phyloP scores from a whole-genome alignment of 2,113 vertebrate genomes.

The Phylloscopus trochilus region DNA sequence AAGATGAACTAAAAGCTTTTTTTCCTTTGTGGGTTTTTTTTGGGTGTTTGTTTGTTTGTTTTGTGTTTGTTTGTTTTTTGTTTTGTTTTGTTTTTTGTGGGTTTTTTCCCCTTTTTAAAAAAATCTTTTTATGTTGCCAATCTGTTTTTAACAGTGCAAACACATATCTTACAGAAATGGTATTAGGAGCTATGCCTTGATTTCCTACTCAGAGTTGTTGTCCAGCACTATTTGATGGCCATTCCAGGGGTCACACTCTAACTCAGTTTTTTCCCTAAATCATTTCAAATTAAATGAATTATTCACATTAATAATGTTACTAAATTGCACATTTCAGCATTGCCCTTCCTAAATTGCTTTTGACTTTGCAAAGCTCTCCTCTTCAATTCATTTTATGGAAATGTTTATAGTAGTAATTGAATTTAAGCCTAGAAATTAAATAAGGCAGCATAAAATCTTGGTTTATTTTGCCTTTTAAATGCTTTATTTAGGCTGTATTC shows the following conservation, averaged over 20 bases:
- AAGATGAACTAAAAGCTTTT: not conserved
- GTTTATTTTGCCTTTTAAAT: slow-evolving; percentile 39
- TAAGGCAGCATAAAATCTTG: slow-evolving; percentile 42
- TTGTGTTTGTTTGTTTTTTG: rapidly evolving
- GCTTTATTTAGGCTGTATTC: not conserved
- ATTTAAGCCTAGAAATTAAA: slow-evolving; percentile 65
- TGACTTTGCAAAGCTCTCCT: slow-evolving; percentile 58
- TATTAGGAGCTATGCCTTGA: not conserved
- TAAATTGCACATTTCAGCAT: slow-evolving; percentile 33
- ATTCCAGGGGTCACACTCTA: not conserved
- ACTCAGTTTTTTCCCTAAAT: not conserved
- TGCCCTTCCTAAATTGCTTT: slow-evolving; percentile 66
- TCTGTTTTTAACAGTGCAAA: not conserved
- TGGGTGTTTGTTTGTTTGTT: no score
- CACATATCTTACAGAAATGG: not conserved
- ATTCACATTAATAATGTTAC: slow-evolving; percentile 58
- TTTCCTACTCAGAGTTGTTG: not conserved
- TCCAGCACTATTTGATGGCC: not conserved
- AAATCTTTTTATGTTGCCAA: rapidly evolving
- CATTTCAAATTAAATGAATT: slow-evolving; percentile 52
- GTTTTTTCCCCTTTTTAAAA: no score
- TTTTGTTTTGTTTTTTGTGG: no score
- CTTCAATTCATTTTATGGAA: slow-evolving; percentile 52
- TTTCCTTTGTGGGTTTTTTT: no score
- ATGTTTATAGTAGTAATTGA: slow-evolving; percentile 58